Percentiles rank a stretch among this genome's conserved stretches.
Conservation (phyloP, 2,797 vertebrate species). For the Hybognathus amarus region DNA sequence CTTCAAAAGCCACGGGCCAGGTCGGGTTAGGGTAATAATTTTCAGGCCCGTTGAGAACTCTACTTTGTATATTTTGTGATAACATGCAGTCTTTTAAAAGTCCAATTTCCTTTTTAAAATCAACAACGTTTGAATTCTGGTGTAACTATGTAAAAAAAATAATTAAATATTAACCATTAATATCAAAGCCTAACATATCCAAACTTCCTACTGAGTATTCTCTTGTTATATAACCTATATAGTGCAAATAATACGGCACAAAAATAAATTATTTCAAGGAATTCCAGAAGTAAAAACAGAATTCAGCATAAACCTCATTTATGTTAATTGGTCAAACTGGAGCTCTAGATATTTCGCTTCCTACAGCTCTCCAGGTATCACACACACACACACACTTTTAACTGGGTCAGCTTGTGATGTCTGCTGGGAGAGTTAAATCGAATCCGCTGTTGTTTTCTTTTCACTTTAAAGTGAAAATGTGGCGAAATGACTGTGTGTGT, state of each 20-base stretch:
- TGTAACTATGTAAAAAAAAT: neutral
- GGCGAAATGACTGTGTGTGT: neutral
- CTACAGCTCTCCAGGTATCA: neutral
- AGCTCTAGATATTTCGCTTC: neutral
- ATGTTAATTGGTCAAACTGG: slow-evolving; percentile 21
- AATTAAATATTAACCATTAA: neutral
- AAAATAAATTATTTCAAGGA: slow-evolving; percentile 5
- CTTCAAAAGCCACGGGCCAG: no score
- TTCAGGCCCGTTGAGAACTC: no score
- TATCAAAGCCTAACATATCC: neutral
- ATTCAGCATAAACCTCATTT: neutral
- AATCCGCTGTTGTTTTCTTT: slow-evolving; percentile 20
- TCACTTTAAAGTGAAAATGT: slow-evolving; percentile 23
- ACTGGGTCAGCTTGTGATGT: slow-evolving; percentile 35
- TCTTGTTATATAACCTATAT: neutral
- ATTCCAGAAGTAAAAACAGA: slow-evolving; percentile 24
- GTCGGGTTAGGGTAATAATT: no score
- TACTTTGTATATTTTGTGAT: neutral
- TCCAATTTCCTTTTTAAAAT: neutral
- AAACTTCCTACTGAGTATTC: neutral
- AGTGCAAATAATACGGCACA: neutral
- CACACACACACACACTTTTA: slow-evolving; percentile 26
- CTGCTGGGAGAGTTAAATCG: slow-evolving; percentile 10
- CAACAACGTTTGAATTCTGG: neutral
- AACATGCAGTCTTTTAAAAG: neutral